A percentile compares a stretch with the other conserved stretches of the same genome.
These are phyloP conservation scores for Corvus cornix DNA, from an alignment of 2,113 vertebrate genomes.

Conservation along the genomic window DNA sequence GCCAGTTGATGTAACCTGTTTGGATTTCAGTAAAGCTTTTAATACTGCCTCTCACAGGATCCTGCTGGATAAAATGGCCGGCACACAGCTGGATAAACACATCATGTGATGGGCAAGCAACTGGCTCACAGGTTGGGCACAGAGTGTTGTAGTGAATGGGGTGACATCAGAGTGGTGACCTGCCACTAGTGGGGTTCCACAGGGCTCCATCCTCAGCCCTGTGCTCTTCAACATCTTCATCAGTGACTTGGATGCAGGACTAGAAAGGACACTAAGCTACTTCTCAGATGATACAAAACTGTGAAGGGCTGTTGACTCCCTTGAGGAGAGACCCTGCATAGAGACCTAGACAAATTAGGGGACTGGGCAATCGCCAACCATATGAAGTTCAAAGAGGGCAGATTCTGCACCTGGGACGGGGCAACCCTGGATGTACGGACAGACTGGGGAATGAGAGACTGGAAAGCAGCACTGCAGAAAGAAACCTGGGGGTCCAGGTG, in stretches of 20 bases:
- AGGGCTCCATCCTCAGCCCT: background rate
- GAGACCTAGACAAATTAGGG: background rate
- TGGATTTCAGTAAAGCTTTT: background rate
- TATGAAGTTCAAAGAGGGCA: rapidly evolving
- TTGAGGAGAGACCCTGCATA: background rate
- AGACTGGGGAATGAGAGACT: background rate
- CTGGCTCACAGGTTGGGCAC: background rate
- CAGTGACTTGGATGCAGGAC: background rate
- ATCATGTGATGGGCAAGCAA: background rate
- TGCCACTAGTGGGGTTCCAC: background rate
- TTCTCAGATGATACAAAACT: background rate
- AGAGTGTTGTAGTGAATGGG: background rate
- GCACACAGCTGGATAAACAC: background rate
- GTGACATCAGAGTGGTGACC: background rate
- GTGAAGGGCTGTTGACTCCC: background rate
- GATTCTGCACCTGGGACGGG: background rate
- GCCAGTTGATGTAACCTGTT: background rate
- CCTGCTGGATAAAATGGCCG: background rate
- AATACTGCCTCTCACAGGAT: background rate
- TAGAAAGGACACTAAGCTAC: background rate
- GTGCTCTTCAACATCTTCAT: background rate
- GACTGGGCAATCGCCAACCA: no score
- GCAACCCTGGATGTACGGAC: background rate
- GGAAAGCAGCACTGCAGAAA: background rate
- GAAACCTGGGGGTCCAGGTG: background rate